Percentiles rank a stretch among this genome's conserved stretches.
These are phyloP conservation scores for Galagoides demidoff DNA, from an alignment of 2,797 vertebrate genomes.

Conservation along the genomic window DNA sequence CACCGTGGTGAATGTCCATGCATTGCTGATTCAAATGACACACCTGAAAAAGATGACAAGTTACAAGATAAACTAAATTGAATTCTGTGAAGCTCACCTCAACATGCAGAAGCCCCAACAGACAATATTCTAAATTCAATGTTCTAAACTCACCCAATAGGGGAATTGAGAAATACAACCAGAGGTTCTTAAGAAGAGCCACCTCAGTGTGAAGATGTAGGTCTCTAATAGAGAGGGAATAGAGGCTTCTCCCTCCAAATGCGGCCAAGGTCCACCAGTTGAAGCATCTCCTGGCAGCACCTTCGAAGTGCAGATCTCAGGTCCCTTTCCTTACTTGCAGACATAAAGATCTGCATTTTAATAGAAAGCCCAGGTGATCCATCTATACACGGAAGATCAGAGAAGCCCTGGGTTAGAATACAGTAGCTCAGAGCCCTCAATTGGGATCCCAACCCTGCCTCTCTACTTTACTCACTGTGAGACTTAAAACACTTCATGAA, in stretches of 20 bases:
- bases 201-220: background rate
- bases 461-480: fast-evolving
- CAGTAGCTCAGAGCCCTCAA: background rate
- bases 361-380: fast-evolving
- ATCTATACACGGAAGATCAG: background rate
- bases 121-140: background rate
- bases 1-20: constrained; percentile 64
- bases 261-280: background rate
- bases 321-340: background rate
- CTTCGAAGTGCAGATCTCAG: background rate
- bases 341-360: background rate
- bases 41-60: constrained; percentile 73
- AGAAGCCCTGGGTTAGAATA: background rate
- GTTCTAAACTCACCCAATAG: background rate
- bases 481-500: background rate
- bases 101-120: constrained; percentile 12
- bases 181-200: background rate
- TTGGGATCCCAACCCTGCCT: background rate
- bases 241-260: background rate
- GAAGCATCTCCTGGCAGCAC: background rate
- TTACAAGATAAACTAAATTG: constrained; percentile 59
- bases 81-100: constrained; percentile 51
- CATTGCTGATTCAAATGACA: constrained; percentile 64
- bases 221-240: background rate
- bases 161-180: background rate